Evolutionary conservation across 2,888 invertebrate genomes (phyloP), one percentile per base, ranked within the genome.

Genomic region (Andrena chrysosceles): DNA sequence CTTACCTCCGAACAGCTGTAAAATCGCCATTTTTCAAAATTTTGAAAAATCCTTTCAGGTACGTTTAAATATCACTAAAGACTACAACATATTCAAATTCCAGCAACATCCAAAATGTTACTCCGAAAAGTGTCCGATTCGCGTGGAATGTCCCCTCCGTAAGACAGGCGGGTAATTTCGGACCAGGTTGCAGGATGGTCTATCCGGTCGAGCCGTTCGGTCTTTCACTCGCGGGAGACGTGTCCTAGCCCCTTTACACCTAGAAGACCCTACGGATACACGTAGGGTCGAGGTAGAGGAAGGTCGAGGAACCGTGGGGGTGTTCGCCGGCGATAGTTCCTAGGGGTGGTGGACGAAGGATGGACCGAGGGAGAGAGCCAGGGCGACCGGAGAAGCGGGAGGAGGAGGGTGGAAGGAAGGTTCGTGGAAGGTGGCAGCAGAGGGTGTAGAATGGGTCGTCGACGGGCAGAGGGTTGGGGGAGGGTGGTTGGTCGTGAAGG

Each of bases 391-490:
- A 8, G 33, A 2, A 23, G 16, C 59, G 70, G 63, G 63, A 16
- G 74, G 59, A 52, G 73, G 56, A 52, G 60, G 63, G 59, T n/a
- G 56, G 48, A 26, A 33, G 75, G 68, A 42, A 16, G 87, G 76
- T 86, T 64, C 72, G 83, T 62, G 80, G 73, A 84, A 84, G 85
- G 85, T 86, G 85, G 83, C 74, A 81, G 81, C 80, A 54, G 82
- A 88, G 86, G 88, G 84, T 88, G 85, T 87, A 85, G 86, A 87
- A 88, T 85, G 81, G 86, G 85, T 74, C 71, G 85, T 68, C 77
- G 78, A 56, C 77, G 78, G 16, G 84, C 31, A 66, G 80, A 62
- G 69, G 62, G 70, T 52, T 4, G 79, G 23, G 67, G 73, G 71
- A 77, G 69, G 68, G 80, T 33, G 74, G 77, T 42, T 76, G 77